A percentile compares a stretch with the other conserved stretches of the same genome.
Conservation (phyloP, 2,113 vertebrate species). For the Petrocephalus zakoni region DNA sequence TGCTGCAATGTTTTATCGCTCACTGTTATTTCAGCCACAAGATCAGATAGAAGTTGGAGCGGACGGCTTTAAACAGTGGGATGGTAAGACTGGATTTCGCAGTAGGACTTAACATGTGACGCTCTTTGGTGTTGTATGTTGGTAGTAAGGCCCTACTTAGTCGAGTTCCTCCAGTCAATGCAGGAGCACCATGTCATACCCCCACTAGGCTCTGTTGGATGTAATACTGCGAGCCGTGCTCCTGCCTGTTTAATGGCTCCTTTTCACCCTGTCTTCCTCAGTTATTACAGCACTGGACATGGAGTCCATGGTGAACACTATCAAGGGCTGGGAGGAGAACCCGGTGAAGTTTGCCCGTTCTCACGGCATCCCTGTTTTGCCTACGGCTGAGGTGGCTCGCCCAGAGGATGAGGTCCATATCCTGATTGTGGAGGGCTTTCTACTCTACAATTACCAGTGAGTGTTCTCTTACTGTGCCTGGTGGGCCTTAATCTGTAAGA, state of each 20-base stretch:
- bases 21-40: constrained; percentile 78
- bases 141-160: background rate
- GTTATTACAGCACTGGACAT: constrained; percentile 70
- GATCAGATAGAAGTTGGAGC: constrained; percentile 75
- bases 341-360: constrained; percentile 71
- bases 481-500: background rate
- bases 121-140: background rate
- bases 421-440: constrained; percentile 70
- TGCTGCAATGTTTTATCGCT: constrained; percentile 76
- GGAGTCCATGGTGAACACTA: constrained; percentile 71
- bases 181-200: background rate
- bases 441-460: constrained; percentile 70
- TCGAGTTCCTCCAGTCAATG: background rate
- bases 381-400: constrained; percentile 34
- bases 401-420: constrained; percentile 58
- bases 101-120: constrained; percentile 47
- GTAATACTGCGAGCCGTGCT: background rate
- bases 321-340: constrained; percentile 68
- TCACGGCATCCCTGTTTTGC: constrained; percentile 55
- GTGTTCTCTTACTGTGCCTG: background rate
- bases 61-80: constrained; percentile 79
- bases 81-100: constrained; percentile 79
- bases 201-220: background rate
- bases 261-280: constrained; percentile 30
- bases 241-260: constrained; percentile 10